Conservation (phyloP, 2,888 invertebrate species). For the Amblyjoppa fuscipennis region DNA sequence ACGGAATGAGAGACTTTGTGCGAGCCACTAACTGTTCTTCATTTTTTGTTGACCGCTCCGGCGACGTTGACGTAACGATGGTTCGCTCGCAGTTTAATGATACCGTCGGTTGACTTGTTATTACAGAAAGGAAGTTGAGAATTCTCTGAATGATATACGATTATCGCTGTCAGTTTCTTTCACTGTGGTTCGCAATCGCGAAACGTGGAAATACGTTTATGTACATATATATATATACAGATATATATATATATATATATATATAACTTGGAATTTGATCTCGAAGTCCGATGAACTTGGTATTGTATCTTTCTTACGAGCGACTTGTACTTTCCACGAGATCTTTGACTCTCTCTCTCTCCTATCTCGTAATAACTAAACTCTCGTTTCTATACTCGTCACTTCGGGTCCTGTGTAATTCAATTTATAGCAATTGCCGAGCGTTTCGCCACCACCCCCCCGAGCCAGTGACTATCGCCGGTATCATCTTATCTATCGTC, state of each 20-base stretch:
- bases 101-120: slow-evolving; percentile 18
- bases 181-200: slow-evolving; percentile 1
- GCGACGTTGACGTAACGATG: slow-evolving; percentile 54
- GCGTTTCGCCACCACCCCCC: slow-evolving; percentile 56
- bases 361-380: slow-evolving; percentile 30
- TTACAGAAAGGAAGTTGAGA: slow-evolving; percentile 34
- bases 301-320: slow-evolving; percentile 5
- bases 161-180: slow-evolving; percentile 24
- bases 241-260: background rate
- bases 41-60: slow-evolving; percentile 41
- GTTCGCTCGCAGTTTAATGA: slow-evolving; percentile 28
- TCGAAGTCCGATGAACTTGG: background rate
- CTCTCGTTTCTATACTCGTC: slow-evolving; percentile 51
- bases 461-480: slow-evolving; percentile 44
- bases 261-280: background rate
- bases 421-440: slow-evolving; percentile 76
- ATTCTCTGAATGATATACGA: slow-evolving; percentile 10
- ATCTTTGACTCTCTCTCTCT: slow-evolving; percentile 45
- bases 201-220: background rate
- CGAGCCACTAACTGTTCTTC: slow-evolving; percentile 54
- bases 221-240: background rate
- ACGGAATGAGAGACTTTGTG: background rate
- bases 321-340: background rate
- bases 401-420: slow-evolving; percentile 62
- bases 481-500: slow-evolving; percentile 57